These are phyloP conservation scores for Cryptocephalus moraei DNA, from an alignment of 2,888 invertebrate species.

Conservation along the genomic window DNA sequence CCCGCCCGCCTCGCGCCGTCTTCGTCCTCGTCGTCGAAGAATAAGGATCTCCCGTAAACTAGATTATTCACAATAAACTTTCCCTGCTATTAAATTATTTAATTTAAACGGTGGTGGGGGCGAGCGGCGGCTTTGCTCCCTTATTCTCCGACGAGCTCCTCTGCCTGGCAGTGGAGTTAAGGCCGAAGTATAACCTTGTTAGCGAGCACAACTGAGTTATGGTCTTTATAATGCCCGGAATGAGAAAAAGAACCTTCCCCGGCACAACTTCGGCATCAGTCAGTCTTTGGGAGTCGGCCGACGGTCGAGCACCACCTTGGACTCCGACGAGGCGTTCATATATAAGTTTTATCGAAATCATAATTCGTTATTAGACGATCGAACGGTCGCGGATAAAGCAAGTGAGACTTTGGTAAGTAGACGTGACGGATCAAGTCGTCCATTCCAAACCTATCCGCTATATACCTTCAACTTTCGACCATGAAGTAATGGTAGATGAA, in stretches of 20 bases:
- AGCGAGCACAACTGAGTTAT: slow-evolving; percentile 40
- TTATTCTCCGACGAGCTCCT: slow-evolving; percentile 5
- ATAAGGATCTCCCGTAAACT: slow-evolving; percentile 29
- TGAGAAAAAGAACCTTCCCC: slow-evolving; percentile 31
- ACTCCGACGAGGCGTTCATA: too few species aligned
- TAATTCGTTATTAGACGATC: too few species aligned
- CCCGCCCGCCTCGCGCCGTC: slow-evolving; percentile 1
- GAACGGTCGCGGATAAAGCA: too few species aligned
- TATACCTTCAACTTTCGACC: too few species aligned
- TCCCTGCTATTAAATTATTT: slow-evolving; percentile 44
- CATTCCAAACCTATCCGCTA: too few species aligned
- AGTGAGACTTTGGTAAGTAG: too few species aligned
- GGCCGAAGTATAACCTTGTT: slow-evolving; percentile 43
- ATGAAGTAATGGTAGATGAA: too few species aligned
- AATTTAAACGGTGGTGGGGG: slow-evolving; percentile 37
- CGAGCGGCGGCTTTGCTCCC: slow-evolving; percentile 9
- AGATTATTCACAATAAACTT: slow-evolving; percentile 45
- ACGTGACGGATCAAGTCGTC: too few species aligned
- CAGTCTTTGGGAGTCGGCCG: slow-evolving; percentile 30
- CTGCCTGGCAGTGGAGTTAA: slow-evolving; percentile 29
- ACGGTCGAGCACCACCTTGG: slow-evolving; percentile 19
- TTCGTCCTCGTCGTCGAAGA: slow-evolving; percentile 4
- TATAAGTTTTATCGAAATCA: too few species aligned
- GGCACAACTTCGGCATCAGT: slow-evolving; percentile 31
- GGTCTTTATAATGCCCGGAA: slow-evolving; percentile 38